Evolutionary conservation across 2,113 vertebrate species (phyloP), one percentile per base, ranked within the genome.

Genomic region (Mus pahari): DNA sequence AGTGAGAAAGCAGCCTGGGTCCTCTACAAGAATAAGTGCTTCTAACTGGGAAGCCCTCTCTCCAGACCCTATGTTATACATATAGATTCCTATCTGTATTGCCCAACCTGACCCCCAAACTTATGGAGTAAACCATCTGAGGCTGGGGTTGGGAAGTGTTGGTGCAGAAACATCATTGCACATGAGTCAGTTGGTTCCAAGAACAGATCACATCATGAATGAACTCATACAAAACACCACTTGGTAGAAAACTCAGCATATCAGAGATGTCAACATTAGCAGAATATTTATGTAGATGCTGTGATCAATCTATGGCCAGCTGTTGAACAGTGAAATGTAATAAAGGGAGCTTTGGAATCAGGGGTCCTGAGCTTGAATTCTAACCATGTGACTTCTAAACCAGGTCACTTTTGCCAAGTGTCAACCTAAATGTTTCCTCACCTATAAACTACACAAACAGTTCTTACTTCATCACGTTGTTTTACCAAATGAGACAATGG

Each of bases 371-470:
- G 50, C 89, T 28, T 92, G 73, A 95, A 93, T 53, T 93, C 74
- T 86, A 96, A 39, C 31, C 31, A 58, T 36, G 71, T 48, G 55
- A 91, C 88, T 81, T 90, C 50, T 73, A 95, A 93, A 42, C 28
- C 87, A 90, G 28, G 39, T 84, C 68, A 86, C 89, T 58, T 75
- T 1, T 31, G 33, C 36, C 55, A 93, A 89, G 24, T 50, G 62
- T 89, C 91, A 92, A 89, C 55, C 87, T 89, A 77, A 93, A 91
- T 86, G 73, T 16, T 92, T 93, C 55, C 70, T 58, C 42, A 58
- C 66, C 66, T 79, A 26, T 48, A 82, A 94, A 89, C 89, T 78
- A 87, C 91, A 70, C 36, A 89, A 96, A 58, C 7, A 89, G 58
- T 22, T 81, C 26, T 50, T 86, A 22, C 31, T 36, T 60, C 19